Conservation (phyloP, 2,888 invertebrate genomes). For the Dromius quadrimaculatus region DNA sequence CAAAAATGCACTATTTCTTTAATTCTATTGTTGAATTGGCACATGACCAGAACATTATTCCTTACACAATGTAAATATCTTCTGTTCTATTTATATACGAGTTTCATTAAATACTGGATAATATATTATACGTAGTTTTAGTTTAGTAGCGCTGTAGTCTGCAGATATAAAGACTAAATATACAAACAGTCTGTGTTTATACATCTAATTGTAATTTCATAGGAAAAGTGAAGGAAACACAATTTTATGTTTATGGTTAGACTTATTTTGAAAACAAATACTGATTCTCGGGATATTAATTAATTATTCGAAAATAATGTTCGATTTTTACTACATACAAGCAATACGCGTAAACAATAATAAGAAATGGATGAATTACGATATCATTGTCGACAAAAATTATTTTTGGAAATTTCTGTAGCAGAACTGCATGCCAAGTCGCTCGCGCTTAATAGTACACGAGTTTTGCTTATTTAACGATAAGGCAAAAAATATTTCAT, state of each 20-base stretch:
- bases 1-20: slow-evolving; percentile 23
- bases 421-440: too few species aligned
- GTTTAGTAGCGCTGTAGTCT: slow-evolving; percentile 28
- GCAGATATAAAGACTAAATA: slow-evolving; percentile 32
- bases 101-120: slow-evolving; percentile 24
- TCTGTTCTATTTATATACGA: slow-evolving; percentile 9
- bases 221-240: not conserved
- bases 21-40: slow-evolving; percentile 33
- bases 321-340: too few species aligned
- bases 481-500: too few species aligned
- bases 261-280: slow-evolving; percentile 13
- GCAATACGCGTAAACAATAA: too few species aligned
- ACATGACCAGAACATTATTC: slow-evolving; percentile 20
- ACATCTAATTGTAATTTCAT: slow-evolving; percentile 23
- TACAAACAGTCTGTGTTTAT: slow-evolving; percentile 31
- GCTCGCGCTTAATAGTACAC: too few species aligned
- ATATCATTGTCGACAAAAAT: too few species aligned
- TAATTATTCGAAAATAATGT: too few species aligned
- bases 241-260: slow-evolving; percentile 19
- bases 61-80: slow-evolving; percentile 37
- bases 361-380: too few species aligned
- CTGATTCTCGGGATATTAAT: too few species aligned
- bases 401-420: too few species aligned
- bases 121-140: slow-evolving; percentile 17
- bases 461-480: too few species aligned